Conservation (phyloP, 2,797 vertebrate species). For the Hipposideros larvatus region DNA sequence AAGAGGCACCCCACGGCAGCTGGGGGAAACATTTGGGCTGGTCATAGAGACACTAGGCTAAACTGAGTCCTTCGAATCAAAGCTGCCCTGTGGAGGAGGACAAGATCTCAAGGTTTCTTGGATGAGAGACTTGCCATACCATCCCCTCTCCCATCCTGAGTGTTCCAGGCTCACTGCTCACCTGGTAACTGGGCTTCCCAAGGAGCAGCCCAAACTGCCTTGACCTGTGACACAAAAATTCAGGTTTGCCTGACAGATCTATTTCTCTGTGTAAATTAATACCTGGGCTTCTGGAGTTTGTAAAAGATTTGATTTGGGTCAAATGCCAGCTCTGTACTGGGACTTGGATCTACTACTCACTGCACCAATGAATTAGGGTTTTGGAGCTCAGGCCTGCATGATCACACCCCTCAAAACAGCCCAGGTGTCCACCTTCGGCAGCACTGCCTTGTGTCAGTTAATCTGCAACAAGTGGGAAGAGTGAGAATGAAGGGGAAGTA, state of each 20-base stretch:
- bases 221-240: slow-evolving; percentile 14
- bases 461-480: neutral
- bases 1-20: neutral
- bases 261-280: neutral
- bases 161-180: neutral
- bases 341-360: neutral
- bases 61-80: neutral
- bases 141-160: neutral
- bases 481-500: neutral
- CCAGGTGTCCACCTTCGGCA: neutral
- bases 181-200: neutral
- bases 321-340: neutral
- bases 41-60: neutral
- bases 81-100: neutral
- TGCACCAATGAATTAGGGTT: neutral
- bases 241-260: neutral
- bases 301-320: neutral
- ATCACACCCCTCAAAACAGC: neutral
- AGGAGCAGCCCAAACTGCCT: neutral
- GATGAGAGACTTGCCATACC: neutral
- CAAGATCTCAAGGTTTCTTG: neutral
- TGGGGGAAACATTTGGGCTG: neutral
- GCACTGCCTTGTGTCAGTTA: neutral
- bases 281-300: neutral
- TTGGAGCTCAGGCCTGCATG: slow-evolving; percentile 26